These are phyloP conservation scores for Rotaria macrura DNA, from an alignment of 2,888 invertebrate genomes.

Conservation along the genomic window DNA sequence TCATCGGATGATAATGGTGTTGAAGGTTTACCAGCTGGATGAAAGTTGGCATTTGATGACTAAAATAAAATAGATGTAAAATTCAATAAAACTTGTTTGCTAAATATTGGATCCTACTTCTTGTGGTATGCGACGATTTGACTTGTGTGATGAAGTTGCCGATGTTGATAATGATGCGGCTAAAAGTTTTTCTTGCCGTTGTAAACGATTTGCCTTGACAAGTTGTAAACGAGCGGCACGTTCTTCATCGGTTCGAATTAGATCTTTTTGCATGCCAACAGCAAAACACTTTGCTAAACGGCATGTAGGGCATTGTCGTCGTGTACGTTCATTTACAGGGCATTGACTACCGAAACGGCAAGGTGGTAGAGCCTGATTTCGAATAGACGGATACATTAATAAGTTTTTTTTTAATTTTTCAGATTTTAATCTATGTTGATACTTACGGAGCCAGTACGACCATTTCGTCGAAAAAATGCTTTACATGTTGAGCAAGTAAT, in stretches of 20 bases:
- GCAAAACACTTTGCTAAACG: constrained; percentile 45
- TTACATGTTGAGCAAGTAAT: not conserved
- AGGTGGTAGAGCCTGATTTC: not conserved
- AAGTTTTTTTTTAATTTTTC: not conserved
- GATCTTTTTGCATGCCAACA: constrained; percentile 45
- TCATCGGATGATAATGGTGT: not conserved
- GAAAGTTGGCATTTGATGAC: not conserved
- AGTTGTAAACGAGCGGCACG: not conserved
- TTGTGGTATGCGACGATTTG: not conserved
- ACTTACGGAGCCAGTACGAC: not conserved
- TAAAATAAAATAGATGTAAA: not conserved
- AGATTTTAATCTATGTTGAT: not conserved
- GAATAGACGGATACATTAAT: not conserved
- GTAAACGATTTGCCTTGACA: not conserved
- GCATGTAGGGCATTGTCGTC: constrained; percentile 43
- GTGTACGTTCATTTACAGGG: not conserved
- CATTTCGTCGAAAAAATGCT: not conserved
- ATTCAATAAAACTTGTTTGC: not conserved
- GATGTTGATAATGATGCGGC: not conserved
- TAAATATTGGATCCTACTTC: not conserved
- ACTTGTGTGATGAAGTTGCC: not conserved
- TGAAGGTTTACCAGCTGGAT: not conserved
- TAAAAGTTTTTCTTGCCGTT: not conserved
- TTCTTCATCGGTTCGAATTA: not conserved
- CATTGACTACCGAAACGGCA: not conserved